Conservation (phyloP, 2,113 vertebrate genomes). For the Rhombomys opimus region DNA sequence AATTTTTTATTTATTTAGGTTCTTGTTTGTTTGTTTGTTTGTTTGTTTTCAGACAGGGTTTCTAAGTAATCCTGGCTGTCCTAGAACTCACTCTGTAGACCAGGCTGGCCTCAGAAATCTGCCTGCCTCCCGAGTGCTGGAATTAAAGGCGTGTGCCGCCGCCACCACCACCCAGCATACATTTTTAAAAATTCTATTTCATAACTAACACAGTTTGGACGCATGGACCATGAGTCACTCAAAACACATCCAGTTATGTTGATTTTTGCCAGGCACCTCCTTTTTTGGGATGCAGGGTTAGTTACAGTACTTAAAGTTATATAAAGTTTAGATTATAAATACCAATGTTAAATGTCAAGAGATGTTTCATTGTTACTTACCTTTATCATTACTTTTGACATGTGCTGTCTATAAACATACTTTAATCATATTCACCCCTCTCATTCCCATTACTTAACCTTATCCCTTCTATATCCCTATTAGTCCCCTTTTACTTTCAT, state of each 20-base stretch:
- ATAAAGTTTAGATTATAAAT: not conserved
- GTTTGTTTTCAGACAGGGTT: no score
- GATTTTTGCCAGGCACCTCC: not conserved
- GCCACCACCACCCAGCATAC: no score
- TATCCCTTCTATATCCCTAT: not conserved
- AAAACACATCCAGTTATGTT: not conserved
- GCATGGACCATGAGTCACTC: not conserved
- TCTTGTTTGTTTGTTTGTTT: no score
- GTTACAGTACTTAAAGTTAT: not conserved
- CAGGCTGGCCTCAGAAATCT: no score
- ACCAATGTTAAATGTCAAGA: not conserved
- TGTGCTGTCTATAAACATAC: not conserved
- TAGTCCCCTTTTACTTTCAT: not conserved
- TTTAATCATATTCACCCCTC: not conserved
- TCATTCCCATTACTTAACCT: not conserved
- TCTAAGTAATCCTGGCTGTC: no score
- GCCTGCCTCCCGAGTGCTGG: no score
- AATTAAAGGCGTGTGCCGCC: no score
- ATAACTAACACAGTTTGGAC: not conserved
- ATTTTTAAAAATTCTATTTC: not conserved
- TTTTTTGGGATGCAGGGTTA: not conserved
- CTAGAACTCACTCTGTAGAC: no score
- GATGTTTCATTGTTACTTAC: not conserved
- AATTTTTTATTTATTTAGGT: no score
- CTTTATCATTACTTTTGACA: not conserved